Evolutionary conservation across 1,140 invertebrate genomes (phyloP).

Genomic region (Drosophila tristis): DNA sequence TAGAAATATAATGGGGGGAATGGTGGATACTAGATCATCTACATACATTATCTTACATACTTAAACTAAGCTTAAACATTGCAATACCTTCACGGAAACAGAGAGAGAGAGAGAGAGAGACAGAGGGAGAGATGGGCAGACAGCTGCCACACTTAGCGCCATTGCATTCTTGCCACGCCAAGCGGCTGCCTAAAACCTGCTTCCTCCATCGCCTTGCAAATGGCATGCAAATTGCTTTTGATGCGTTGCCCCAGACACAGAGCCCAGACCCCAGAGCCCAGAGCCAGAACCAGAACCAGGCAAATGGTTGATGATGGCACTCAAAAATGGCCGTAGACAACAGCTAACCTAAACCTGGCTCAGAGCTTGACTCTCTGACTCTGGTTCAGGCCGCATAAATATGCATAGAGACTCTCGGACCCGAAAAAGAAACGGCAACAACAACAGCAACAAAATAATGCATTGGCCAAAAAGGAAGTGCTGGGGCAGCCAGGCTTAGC

Average conservation of each 20-base stretch:
- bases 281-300: conserved; percentile 19
- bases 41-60: conserved; percentile 13
- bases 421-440: conserved; percentile 3
- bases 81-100: conserved; percentile 14
- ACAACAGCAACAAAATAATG: conserved; percentile 34
- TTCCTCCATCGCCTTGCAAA: conserved; percentile 59
- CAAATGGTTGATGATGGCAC: conserved; percentile 76
- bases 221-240: conserved; percentile 82
- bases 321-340: conserved; percentile 78
- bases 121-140: conserved; percentile 1
- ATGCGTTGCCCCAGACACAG: conserved; percentile 63
- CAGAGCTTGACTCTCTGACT: conserved; percentile 13
- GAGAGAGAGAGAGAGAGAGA: no score
- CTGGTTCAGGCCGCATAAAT: conserved; percentile 62
- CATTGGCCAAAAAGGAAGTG: conserved; percentile 68
- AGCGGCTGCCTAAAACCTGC: conserved; percentile 53
- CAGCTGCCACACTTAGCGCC: conserved; percentile 68
- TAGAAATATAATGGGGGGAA: neutral
- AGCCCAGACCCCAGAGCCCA: neutral
- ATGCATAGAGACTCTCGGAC: conserved; percentile 63
- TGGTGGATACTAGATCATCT: no score
- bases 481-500: conserved; percentile 62
- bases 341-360: conserved; percentile 12
- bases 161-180: conserved; percentile 59
- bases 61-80: conserved; percentile 50